Evolutionary conservation across 35 echinoderm and acorn worm genomes (phyloP), one percentile per base, ranked within the genome.

Genomic region (Diadema setosum): DNA sequence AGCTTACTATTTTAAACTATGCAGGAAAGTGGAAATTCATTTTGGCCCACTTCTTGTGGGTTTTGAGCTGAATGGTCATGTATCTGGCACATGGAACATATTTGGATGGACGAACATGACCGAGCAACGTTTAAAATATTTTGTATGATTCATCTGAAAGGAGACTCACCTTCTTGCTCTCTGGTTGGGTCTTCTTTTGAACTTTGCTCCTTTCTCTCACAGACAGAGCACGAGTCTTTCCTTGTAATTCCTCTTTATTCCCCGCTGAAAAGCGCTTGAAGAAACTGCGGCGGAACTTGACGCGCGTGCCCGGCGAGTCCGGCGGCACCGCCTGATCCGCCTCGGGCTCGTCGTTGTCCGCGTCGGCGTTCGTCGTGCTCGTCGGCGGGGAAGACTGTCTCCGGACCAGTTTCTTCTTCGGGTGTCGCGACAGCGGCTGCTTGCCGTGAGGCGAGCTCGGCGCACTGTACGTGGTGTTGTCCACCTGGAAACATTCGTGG

Each of bases 221-320:
- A 2, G 85, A 87, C 60, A 65, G 41, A 18, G 85, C 85, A 26
- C 85, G 39, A 17, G 85, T n/a, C 24, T 70, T 49, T 5, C 85
- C 85, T 48, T 42, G 45, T 40, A 87, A 70, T 35, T 87, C 85
- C 39, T 87, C 85, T 57, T 87, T 87, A 65, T 87, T 87, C 33
- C 36, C 58, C 18, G 61, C 85, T 18, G 85, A 87, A 70, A 87
- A 87, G 30, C 85, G 60, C 65, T 87, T 87, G 46, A 87, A 87
- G 50, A 87, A 70, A 65, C 85, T 87, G 41, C 64, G 37, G 43
- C 85, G 25, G 2, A 65, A 42, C 64, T 87, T 70, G 27, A 24
- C 40, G 16, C 69, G 70, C 16, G 61, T 70, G 40, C 85, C 64
- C 3, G 85, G 60, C 0, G 85, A 87, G 26, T 69, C 45, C 41